phyloP scores from a whole-genome alignment of 2,888 invertebrate species.

The Seira sanloemensis region DNA sequence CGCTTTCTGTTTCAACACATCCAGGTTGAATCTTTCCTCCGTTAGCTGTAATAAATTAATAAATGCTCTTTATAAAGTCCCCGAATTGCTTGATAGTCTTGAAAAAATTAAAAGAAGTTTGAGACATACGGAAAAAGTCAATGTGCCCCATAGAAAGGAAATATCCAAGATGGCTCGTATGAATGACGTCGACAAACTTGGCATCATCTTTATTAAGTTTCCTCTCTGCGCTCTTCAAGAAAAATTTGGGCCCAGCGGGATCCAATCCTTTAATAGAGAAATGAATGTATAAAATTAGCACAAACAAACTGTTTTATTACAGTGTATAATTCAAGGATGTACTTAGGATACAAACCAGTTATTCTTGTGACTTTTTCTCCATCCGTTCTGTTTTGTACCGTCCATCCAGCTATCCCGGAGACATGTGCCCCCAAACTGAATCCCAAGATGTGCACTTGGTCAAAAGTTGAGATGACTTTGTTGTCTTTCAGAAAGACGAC shows the following conservation, averaged over 20 bases:
- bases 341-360: conserved; percentile 67
- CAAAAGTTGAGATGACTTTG: conserved; percentile 46
- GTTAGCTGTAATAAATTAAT: conserved; percentile 26
- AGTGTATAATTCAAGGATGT: too few relatives aligned
- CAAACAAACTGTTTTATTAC: too few relatives aligned
- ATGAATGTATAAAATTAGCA: too few relatives aligned
- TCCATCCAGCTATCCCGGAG: conserved; percentile 56
- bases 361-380: conserved; percentile 60
- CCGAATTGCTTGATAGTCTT: background rate
- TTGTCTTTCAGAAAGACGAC: conserved; percentile 60
- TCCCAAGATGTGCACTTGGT: conserved; percentile 60
- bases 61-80: too few relatives aligned
- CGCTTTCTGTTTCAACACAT: conserved; percentile 54
- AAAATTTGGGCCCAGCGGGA: conserved; percentile 81
- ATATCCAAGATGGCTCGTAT: conserved; percentile 76
- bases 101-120: background rate
- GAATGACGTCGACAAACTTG: conserved; percentile 82
- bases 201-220: conserved; percentile 80
- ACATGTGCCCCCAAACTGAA: conserved; percentile 67
- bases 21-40: conserved; percentile 53
- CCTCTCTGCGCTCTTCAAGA: conserved; percentile 78
- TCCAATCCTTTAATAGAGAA: conserved; percentile 77
- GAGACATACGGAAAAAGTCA: conserved; percentile 64
- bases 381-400: conserved; percentile 73
- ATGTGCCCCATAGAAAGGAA: conserved; percentile 53